phyloP scores from a whole-genome alignment of 2,113 vertebrate species.

The Blennius ocellaris region DNA sequence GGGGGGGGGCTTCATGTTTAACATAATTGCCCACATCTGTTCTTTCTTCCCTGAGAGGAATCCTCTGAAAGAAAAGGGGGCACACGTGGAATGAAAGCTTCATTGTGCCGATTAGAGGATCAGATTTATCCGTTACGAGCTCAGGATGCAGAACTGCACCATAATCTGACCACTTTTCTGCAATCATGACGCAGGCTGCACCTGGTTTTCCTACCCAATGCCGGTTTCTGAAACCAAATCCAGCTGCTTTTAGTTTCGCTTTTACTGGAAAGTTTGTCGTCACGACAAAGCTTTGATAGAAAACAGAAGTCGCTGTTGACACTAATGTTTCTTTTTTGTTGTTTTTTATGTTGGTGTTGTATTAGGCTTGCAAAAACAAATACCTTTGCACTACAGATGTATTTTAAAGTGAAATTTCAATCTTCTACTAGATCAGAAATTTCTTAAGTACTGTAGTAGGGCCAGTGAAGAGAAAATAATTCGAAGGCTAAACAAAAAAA shows the following conservation, averaged over 20 bases:
- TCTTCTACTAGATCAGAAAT: background rate
- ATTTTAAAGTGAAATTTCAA: background rate
- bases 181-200: conserved; percentile 32
- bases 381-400: background rate
- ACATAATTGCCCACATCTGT: conserved; percentile 58
- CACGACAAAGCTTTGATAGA: background rate
- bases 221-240: conserved; percentile 2
- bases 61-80: conserved; percentile 23
- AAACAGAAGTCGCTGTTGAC: background rate
- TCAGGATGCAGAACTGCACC: conserved; percentile 6
- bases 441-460: too few relatives aligned
- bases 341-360: conserved; percentile 1
- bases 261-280: background rate
- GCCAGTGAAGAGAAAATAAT: too few relatives aligned
- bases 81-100: conserved; percentile 1
- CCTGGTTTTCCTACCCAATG: conserved; percentile 32
- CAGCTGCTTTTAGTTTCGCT: conserved; percentile 1
- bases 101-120: conserved; percentile 13
- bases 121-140: conserved; percentile 28
- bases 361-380: background rate
- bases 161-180: background rate
- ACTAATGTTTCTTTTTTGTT: background rate
- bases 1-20: background rate
- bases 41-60: conserved; percentile 12
- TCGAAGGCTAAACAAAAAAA: too few relatives aligned